Percentiles rank a stretch among this genome's conserved stretches.
These are phyloP conservation scores for Zaprionus vittiger DNA, from an alignment of 1,140 invertebrate genomes.

Conservation along the genomic window DNA sequence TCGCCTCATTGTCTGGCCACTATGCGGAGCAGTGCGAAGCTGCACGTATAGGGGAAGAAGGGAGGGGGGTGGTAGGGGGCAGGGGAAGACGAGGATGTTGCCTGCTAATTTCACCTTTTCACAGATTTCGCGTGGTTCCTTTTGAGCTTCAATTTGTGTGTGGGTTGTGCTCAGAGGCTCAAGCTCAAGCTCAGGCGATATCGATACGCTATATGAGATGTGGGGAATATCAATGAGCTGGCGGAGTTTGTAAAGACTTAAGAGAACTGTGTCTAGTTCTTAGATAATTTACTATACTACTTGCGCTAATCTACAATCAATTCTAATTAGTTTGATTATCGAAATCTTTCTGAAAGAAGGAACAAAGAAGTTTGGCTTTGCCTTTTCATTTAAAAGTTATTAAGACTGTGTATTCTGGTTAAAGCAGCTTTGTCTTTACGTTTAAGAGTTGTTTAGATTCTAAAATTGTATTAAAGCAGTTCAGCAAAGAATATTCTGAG, in stretches of 20 bases:
- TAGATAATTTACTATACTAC: background rate
- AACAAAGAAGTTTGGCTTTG: too few relatives aligned
- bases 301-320: too few relatives aligned
- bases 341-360: too few relatives aligned
- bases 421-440: too few relatives aligned
- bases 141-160: conserved; percentile 55
- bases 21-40: conserved; percentile 32
- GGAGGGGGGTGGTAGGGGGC: background rate
- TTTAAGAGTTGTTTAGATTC: background rate
- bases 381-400: too few relatives aligned
- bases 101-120: conserved; percentile 77
- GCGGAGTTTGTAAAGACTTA: background rate
- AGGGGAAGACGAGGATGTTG: conserved; percentile 40
- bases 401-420: background rate
- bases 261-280: background rate
- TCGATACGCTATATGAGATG: background rate
- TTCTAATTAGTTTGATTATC: too few relatives aligned
- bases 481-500: too few relatives aligned
- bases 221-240: background rate
- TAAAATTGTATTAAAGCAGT: background rate
- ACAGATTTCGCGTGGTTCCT: conserved; percentile 57
- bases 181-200: conserved; percentile 8
- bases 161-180: conserved; percentile 51
- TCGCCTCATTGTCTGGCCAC: conserved; percentile 77
- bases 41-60: background rate